phyloP scores from a whole-genome alignment of 2,888 invertebrate genomes.

The Leucophenga maculata region DNA sequence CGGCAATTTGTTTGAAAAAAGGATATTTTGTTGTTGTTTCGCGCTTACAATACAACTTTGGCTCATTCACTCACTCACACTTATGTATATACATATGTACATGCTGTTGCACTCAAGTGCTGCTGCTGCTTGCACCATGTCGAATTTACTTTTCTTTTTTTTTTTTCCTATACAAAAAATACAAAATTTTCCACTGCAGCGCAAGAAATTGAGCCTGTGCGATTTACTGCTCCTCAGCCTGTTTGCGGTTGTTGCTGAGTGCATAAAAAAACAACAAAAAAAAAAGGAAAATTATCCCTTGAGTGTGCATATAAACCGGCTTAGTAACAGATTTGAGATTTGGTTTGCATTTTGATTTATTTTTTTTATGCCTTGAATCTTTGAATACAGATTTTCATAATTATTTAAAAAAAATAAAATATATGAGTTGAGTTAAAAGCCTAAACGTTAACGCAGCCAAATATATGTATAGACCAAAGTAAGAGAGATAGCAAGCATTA shows the following conservation, averaged over 20 bases:
- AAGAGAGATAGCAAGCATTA: not conserved
- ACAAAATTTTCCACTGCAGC: slow-evolving; percentile 58
- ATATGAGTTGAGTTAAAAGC: not conserved
- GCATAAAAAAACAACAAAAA: not conserved
- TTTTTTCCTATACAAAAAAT: slow-evolving; percentile 9
- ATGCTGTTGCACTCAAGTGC: slow-evolving; percentile 36
- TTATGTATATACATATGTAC: not conserved
- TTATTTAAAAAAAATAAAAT: not conserved
- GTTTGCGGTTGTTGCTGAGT: no score
- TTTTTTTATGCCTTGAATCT: not conserved
- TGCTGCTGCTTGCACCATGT: slow-evolving; percentile 55
- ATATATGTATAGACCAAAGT: not conserved
- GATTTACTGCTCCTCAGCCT: no score
- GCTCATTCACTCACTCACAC: no score
- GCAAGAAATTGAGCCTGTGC: not conserved
- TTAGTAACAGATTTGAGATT: slow-evolving; percentile 18
- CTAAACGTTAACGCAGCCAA: no score
- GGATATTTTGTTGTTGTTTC: slow-evolving; percentile 40
- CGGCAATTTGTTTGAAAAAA: no score
- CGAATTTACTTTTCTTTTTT: slow-evolving; percentile 50
- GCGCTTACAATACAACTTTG: no score
- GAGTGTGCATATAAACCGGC: slow-evolving; percentile 16
- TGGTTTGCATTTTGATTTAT: no score
- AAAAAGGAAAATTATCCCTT: not conserved
- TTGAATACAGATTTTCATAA: not conserved